phyloP scores from a whole-genome alignment of 2,888 invertebrate species.

The Polydrusus tereticollis region DNA sequence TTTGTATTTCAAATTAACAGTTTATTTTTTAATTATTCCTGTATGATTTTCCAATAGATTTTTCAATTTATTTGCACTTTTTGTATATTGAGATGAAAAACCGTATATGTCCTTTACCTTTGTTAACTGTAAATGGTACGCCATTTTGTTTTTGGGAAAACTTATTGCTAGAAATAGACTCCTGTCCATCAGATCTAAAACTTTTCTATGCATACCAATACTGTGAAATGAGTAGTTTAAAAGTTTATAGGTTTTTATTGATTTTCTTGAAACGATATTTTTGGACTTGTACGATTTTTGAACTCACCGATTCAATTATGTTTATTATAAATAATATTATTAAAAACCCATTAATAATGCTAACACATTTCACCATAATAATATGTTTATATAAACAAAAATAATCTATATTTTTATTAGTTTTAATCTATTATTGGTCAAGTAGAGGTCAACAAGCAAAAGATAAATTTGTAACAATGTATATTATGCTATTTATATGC shows the following conservation, averaged over 20 bases:
- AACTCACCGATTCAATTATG: constrained; percentile 42
- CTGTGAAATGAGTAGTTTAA: constrained; percentile 23
- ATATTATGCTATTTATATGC: too few relatives aligned
- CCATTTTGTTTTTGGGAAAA: constrained; percentile 21
- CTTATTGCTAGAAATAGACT: constrained; percentile 27
- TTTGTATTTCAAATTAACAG: too few relatives aligned
- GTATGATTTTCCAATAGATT: too few relatives aligned
- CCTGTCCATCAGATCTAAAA: constrained; percentile 33
- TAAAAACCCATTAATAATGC: too few relatives aligned
- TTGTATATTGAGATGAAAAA: constrained; percentile 6
- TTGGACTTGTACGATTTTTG: constrained; percentile 40
- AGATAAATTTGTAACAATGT: too few relatives aligned
- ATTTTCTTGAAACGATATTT: constrained; percentile 24
- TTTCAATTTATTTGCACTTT: not conserved
- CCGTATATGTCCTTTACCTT: constrained; percentile 12
- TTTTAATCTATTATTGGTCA: too few relatives aligned
- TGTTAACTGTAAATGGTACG: constrained; percentile 34
- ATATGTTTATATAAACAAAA: too few relatives aligned
- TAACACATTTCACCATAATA: too few relatives aligned
- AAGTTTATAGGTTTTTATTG: constrained; percentile 30
- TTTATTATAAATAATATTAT: too few relatives aligned
- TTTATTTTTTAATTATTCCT: too few relatives aligned
- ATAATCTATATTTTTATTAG: too few relatives aligned
- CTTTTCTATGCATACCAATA: constrained; percentile 32
- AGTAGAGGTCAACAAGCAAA: too few relatives aligned